phyloP scores from a whole-genome alignment of 2,888 invertebrate species.

The Stegophylla sp. region DNA sequence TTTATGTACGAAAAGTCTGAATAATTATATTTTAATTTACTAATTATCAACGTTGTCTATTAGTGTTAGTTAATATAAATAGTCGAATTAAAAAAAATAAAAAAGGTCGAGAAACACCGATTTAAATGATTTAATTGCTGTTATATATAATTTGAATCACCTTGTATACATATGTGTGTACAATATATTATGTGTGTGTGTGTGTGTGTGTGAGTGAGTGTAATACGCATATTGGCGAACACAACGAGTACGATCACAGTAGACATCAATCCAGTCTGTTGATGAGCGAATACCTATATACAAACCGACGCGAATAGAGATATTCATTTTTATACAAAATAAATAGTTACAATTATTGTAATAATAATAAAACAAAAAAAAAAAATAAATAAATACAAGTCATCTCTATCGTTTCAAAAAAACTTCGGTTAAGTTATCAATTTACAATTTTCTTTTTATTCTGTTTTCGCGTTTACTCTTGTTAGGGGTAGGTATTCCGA shows the following conservation, averaged over 20 bases:
- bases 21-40: too few relatives aligned
- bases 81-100: background rate
- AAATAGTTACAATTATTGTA: background rate
- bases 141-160: too few relatives aligned
- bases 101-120: background rate
- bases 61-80: too few relatives aligned
- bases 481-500: background rate
- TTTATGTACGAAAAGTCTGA: too few relatives aligned
- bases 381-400: background rate
- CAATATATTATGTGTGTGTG: background rate
- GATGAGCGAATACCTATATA: slow-evolving; percentile 51
- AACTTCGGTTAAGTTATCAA: background rate
- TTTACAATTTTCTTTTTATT: background rate
- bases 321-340: slow-evolving; percentile 30
- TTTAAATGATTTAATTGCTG: too few relatives aligned
- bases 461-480: too few relatives aligned
- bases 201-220: background rate
- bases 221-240: background rate
- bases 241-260: slow-evolving; percentile 51
- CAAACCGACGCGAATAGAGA: slow-evolving; percentile 23
- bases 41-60: too few relatives aligned
- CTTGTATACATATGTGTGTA: background rate
- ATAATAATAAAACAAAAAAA: background rate
- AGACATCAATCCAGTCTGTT: slow-evolving; percentile 53
- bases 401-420: slow-evolving; percentile 20